These are phyloP conservation scores for Asarcornis scutulata DNA, from an alignment of 2,113 vertebrate species.

Conservation along the genomic window DNA sequence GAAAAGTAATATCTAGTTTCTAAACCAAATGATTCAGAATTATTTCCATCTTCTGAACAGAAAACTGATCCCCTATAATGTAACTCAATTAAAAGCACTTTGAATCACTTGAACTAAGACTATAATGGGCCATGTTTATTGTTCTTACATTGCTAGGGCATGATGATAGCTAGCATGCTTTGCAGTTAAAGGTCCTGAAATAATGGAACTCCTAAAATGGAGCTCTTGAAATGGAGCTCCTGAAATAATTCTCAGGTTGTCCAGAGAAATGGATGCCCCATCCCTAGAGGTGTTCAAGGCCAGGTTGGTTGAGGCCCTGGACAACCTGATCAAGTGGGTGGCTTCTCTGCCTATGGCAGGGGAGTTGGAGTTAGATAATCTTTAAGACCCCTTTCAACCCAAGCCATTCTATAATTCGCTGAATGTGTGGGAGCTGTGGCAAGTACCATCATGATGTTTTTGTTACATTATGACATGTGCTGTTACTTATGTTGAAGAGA, in stretches of 20 bases:
- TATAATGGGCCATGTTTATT: not conserved
- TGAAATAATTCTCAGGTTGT: too few relatives aligned
- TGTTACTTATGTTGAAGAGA: not conserved
- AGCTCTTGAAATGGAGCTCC: too few relatives aligned
- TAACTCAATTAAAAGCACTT: not conserved
- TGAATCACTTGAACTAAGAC: not conserved
- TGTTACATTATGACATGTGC: not conserved
- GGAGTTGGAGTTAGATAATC: too few relatives aligned
- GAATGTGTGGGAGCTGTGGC: not conserved
- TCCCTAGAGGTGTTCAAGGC: too few relatives aligned
- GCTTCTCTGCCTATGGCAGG: too few relatives aligned
- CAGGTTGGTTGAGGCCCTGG: too few relatives aligned
- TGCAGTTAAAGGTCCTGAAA: not conserved
- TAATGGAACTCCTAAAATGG: not conserved
- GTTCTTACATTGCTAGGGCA: not conserved
- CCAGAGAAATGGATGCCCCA: too few relatives aligned
- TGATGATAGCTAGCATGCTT: not conserved
- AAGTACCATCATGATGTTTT: not conserved
- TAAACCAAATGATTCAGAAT: not conserved
- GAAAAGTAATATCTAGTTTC: not conserved
- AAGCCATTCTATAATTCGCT: too few relatives aligned
- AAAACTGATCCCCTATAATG: not conserved
- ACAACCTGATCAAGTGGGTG: too few relatives aligned
- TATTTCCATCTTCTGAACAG: not conserved
- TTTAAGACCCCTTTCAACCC: too few relatives aligned